Evolutionary conservation across 2,113 vertebrate genomes (phyloP), one percentile per base, ranked within the genome.

Genomic region (Myrmophylax atrothorax): DNA sequence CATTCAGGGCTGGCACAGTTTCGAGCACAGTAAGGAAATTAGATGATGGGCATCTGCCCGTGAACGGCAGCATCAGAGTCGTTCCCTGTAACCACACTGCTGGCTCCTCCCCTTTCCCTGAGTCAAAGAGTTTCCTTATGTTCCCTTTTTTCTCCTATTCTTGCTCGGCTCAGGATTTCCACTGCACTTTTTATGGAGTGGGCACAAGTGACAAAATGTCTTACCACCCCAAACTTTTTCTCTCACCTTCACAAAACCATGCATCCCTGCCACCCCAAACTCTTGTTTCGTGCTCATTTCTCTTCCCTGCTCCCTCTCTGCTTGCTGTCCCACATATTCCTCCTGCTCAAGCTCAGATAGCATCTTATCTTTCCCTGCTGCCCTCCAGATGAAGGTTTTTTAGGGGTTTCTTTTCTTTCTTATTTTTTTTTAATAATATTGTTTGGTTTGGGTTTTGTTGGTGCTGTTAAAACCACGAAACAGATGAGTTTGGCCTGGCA

Each of bases 1-100:
- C 49, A 6, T 0, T 7, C 31, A 44, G 82, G 38, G 53, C 44
- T 19, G 22, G 15, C 49, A 42, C n/a, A 31, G 33, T 59, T 50
- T 7, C 33, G 19, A 59, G 55, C 0, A 0, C 3, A 12, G 38
- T 1, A 10, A 62, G 63, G 26, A 84, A 66, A 46, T 8, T 1
- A 29, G 72, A 22, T 1, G 5, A 29, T 7, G 14, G 12, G 40
- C 4, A 20, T 72, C 58, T 75, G 40, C 46, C 0, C 1, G 12
- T 17, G 33, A 69, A 26, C 1, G 7, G n/a, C 7, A 8, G 16
- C 55, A 63, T 11, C n/a, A 40, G 67, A 77, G 59, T 2, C 25
- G 47, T 19, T 83, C 68, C 26, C 28, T 4, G 3, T 47, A 47
- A 49, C 46, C 8, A 3, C 63, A 18, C 9, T 1, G 1, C 22